Base-by-base conservation (phyloP, 92 coral and sea anemone species). In the Bergia sp. region DNA sequence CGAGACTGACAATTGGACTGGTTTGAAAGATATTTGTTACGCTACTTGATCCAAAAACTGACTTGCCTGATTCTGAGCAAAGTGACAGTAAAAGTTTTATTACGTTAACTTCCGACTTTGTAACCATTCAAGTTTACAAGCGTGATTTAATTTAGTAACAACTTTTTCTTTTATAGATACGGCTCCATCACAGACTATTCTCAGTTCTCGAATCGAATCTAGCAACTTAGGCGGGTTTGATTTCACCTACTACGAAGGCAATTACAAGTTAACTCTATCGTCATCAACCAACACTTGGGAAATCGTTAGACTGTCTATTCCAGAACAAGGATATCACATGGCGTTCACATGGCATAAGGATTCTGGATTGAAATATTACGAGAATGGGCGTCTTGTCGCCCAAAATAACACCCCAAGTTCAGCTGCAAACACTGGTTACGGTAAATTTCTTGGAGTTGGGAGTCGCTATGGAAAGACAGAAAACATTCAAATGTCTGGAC, bases 401-500 rank as follows among this genome's bases (percentile, higher is more conserved):
- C n/a, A 45, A 1, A n/a, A 40, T 3, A 12, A 47, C 39, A 4
- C 16, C 15, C 82, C 82, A n/a, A 1, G n/a, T 2, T 12, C 40
- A 78, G 9, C 40, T 23, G 37, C 2, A 78, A 21, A 23, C 5
- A 44, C 16, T n/a, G 16, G 42, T 44, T 41, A 18, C 5, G 29
- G 8, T n/a, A 0, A 7, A 7, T 5, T 1, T 42, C 82, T 78
- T 11, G 0, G 47, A 23, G 8, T 78, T 23, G 82, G 82, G 37
- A 78, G 16, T 61, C 23, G 39, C 36, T 0, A 45, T 21, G 64
- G 12, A 36, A 12, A 8, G 5, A 37, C 82, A 23, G 82, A 78
- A 78, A 78, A 78, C 82, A 78, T 78, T 4, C 82, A 78, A 47
- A 78, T 78, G 39, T 78, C 42, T 21, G 82, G 82, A 10, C 64